phyloP scores from a whole-genome alignment of 2,113 vertebrate genomes.

The Brachyhypopomus occidentalis region DNA sequence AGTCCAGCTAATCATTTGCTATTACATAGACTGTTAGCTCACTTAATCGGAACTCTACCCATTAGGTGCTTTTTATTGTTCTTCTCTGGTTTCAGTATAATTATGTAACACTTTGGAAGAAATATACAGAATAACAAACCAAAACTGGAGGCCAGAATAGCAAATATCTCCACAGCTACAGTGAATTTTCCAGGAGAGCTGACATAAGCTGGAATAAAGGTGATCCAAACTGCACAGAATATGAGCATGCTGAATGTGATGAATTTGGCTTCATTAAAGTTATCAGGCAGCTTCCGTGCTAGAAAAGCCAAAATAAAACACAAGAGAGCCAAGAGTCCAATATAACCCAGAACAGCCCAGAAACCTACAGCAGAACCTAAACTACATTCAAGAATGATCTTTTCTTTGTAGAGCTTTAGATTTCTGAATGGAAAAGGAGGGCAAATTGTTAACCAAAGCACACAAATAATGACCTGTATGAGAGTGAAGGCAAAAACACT shows the following conservation, averaged over 20 bases:
- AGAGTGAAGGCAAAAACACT: too few species aligned
- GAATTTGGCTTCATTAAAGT: slow-evolving; percentile 65
- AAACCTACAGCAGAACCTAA: slow-evolving; percentile 52
- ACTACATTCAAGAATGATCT: too few species aligned
- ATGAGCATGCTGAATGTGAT: slow-evolving; percentile 67
- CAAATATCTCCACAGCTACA: slow-evolving; percentile 75
- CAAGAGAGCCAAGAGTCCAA: slow-evolving; percentile 64
- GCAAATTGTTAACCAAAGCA: too few species aligned
- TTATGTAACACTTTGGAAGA: too few species aligned
- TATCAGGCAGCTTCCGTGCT: slow-evolving; percentile 60
- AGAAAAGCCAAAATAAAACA: slow-evolving; percentile 59
- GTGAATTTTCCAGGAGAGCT: slow-evolving; percentile 73
- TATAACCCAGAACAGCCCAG: slow-evolving; percentile 69
- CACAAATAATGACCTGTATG: too few species aligned
- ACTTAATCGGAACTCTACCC: too few species aligned
- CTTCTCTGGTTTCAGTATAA: too few species aligned
- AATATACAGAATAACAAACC: slow-evolving; percentile 23
- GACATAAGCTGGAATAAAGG: slow-evolving; percentile 64
- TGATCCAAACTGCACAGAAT: slow-evolving; percentile 68
- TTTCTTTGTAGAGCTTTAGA: too few species aligned
- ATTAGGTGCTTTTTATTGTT: too few species aligned
- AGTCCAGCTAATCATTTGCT: too few species aligned
- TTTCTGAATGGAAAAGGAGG: too few species aligned
- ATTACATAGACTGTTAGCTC: too few species aligned
- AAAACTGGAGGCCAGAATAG: slow-evolving; percentile 71